Percentiles rank a stretch among this genome's conserved stretches.
These are phyloP conservation scores for Drosophila villosipedis DNA, from an alignment of 2,888 invertebrate genomes.

Conservation along the genomic window DNA sequence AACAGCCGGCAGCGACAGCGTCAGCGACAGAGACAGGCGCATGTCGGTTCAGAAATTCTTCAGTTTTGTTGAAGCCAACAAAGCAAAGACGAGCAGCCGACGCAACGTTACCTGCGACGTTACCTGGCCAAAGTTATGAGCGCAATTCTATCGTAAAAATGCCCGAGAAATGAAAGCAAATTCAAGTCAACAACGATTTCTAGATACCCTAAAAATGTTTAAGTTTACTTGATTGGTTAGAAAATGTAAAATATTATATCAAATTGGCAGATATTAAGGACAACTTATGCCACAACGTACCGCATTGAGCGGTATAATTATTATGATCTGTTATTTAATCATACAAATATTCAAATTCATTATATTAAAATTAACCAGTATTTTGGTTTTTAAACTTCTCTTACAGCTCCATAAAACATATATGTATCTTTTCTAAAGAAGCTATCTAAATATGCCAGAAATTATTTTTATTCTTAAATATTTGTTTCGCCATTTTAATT, in stretches of 20 bases:
- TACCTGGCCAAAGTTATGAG: constrained; percentile 74
- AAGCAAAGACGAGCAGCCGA: constrained; percentile 66
- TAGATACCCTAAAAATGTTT: constrained; percentile 34
- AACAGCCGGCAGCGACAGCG: constrained; percentile 26
- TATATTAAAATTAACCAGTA: not conserved
- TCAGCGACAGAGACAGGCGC: constrained; percentile 64
- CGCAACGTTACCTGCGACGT: constrained; percentile 55
- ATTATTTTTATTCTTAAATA: not conserved
- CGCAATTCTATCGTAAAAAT: constrained; percentile 81
- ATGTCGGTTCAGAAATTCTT: constrained; percentile 75
- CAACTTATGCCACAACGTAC: not conserved
- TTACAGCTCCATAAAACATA: not conserved
- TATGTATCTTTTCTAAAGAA: not conserved
- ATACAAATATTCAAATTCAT: not conserved
- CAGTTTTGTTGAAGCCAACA: constrained; percentile 47
- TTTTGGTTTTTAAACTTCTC: not conserved
- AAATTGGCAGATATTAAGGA: fast-evolving
- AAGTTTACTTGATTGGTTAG: not conserved
- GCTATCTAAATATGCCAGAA: not conserved
- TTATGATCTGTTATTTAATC: too few relatives aligned
- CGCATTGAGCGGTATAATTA: not conserved
- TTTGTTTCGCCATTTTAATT: not conserved
- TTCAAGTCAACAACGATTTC: not conserved
- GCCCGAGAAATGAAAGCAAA: constrained; percentile 56
- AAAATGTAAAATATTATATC: not conserved